Evolutionary conservation across 2,797 vertebrate species (phyloP), one percentile per base, ranked within the genome.

Genomic region (Acridotheres tristis): DNA sequence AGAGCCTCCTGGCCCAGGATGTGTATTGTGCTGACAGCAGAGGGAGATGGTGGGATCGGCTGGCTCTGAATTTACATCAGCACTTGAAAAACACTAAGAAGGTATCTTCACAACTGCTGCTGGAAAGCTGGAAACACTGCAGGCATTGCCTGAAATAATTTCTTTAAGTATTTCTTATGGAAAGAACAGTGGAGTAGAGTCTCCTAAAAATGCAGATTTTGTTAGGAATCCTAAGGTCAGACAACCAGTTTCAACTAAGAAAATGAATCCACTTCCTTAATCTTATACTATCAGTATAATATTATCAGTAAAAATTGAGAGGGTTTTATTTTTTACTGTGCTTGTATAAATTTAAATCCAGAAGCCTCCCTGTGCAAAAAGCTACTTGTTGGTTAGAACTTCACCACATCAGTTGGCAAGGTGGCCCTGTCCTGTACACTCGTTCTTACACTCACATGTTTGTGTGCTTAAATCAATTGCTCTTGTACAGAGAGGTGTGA

Each of bases 11-110:
- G 85, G 96, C 97, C 48, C 99, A 99, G 96, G 95, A 97, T 1
- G 57, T 98, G 78, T 99, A 99, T 63, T 99, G 99, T 97, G 97
- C 97, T 7, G 98, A 99, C 98, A 99, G 98, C 96, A 98, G 99
- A 91, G 99, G 99, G 59, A 98, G 98, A 22, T 99, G 99, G 99
- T 99, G 99, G 99, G 99, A 99, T 91, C 98, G 99, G 29, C 97
- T 99, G 57, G 99, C 98, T 5, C 98, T 99, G 25, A 99, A 99
- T 96, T 97, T 99, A 40, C 99, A 99, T 61, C 99, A 99, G 95
- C 99, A 99, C 96, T 96, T 99, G 73, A 99, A 99, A 95, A 98
- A 97, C 84, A 97, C 97, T 1, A 97, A 99, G 81, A 98, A 98
- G 98, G 99, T 99, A 98, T 38, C 10, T 51, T 58, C 34, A 26